Conservation (phyloP, 1,140 invertebrate genomes). For the Magallana ariakensis region DNA sequence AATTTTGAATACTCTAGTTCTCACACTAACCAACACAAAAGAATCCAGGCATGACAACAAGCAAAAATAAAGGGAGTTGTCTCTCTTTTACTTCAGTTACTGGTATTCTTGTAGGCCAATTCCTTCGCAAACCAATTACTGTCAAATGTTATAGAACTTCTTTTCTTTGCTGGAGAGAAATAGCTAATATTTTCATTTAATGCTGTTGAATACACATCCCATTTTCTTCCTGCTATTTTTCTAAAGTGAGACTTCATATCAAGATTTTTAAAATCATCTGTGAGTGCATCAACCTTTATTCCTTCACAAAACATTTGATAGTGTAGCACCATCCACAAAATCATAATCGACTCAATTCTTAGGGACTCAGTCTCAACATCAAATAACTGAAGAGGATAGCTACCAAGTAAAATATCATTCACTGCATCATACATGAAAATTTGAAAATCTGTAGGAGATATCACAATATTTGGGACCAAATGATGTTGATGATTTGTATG, state of each 20-base stretch:
- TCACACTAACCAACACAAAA: too few relatives aligned
- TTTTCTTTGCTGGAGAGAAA: not conserved
- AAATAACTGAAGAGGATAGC: not conserved
- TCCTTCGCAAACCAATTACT: not conserved
- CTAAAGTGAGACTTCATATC: not conserved
- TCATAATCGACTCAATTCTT: conserved; percentile 1
- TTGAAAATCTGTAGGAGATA: not conserved
- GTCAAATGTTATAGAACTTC: not conserved
- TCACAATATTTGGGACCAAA: conserved; percentile 10
- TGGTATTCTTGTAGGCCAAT: not conserved
- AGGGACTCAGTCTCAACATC: not conserved
- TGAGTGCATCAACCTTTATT: not conserved
- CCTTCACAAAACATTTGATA: not conserved
- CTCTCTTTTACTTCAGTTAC: not conserved
- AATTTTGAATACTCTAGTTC: too few relatives aligned
- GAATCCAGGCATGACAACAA: too few relatives aligned
- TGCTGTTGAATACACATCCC: not conserved
- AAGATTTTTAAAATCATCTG: not conserved
- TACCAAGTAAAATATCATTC: conserved; percentile 10
- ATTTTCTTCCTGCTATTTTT: not conserved
- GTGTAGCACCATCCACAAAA: conserved; percentile 2
- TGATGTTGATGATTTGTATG: not conserved
- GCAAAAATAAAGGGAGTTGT: too few relatives aligned
- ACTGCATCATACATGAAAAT: conserved; percentile 11
- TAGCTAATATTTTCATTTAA: not conserved